Evolutionary conservation across 2,888 invertebrate genomes (phyloP).

Genomic region (Bembecia ichneumoniformis): DNA sequence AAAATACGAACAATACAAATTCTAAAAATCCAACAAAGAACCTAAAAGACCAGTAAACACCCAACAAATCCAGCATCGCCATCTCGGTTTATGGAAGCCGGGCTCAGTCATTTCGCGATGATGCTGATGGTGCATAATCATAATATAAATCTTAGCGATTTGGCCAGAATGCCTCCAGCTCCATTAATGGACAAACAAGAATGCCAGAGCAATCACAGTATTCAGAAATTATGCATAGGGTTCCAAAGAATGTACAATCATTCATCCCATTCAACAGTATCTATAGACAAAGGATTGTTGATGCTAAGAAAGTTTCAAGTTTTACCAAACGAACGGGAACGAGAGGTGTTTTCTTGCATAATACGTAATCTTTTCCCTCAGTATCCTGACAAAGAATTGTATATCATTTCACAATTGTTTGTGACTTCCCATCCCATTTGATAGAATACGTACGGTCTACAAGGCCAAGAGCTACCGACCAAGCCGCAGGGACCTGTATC

Average conservation of each 20-base stretch:
- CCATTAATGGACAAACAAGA: constrained; percentile 75
- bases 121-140: constrained; percentile 76
- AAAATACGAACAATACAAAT: too few relatives aligned
- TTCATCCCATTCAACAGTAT: constrained; percentile 91
- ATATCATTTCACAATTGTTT: constrained; percentile 97
- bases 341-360: constrained; percentile 96
- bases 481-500: constrained; percentile 82
- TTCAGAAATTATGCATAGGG: constrained; percentile 84
- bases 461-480: constrained; percentile 90
- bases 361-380: constrained; percentile 96
- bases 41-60: constrained; percentile 77
- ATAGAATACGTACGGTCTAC: constrained; percentile 92
- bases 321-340: constrained; percentile 87
- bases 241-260: constrained; percentile 99
- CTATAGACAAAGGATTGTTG: constrained; percentile 95
- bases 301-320: constrained; percentile 97
- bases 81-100: constrained; percentile 81
- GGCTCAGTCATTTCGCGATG: constrained; percentile 84
- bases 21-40: too few relatives aligned
- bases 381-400: constrained; percentile 97
- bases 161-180: constrained; percentile 79
- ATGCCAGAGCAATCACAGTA: constrained; percentile 77
- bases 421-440: constrained; percentile 93
- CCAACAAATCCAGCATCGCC: constrained; percentile 87
- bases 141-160: constrained; percentile 75